Conservation (phyloP, 1,140 invertebrate species). For the Bacillus rossius region DNA sequence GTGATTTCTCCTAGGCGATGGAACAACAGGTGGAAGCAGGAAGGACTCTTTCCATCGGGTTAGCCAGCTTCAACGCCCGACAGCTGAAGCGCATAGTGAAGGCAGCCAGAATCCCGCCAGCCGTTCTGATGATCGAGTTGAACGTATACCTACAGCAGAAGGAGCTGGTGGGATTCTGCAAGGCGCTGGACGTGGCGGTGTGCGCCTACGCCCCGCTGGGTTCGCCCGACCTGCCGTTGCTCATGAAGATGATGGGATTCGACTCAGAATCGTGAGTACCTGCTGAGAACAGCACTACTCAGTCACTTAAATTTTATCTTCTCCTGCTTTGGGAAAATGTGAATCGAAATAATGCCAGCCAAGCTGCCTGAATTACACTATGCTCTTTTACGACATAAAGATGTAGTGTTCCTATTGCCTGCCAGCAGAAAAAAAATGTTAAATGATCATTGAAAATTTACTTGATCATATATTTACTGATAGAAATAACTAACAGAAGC, state of each 20-base stretch:
- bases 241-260: slow-evolving; percentile 32
- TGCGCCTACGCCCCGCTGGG: slow-evolving; percentile 53
- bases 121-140: slow-evolving; percentile 39
- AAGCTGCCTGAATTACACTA: too few relatives aligned
- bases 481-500: too few relatives aligned
- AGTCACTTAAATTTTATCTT: too few relatives aligned
- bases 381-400: too few relatives aligned
- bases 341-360: too few relatives aligned
- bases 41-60: slow-evolving; percentile 19
- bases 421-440: too few relatives aligned
- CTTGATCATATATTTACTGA: too few relatives aligned
- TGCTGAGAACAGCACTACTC: too few relatives aligned
- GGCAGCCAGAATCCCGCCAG: neutral
- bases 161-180: slow-evolving; percentile 41
- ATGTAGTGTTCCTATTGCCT: too few relatives aligned
- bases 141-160: slow-evolving; percentile 46
- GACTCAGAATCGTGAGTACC: too few relatives aligned
- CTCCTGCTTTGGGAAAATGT: too few relatives aligned
- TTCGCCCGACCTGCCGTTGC: slow-evolving; percentile 33
- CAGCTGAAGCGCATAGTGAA: slow-evolving; percentile 22
- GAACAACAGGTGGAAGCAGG: slow-evolving; percentile 25
- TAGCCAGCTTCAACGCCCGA: slow-evolving; percentile 26
- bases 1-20: slow-evolving; percentile 8
- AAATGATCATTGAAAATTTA: too few relatives aligned
- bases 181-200: slow-evolving; percentile 42